Conservation (phyloP, 1,140 invertebrate genomes). For the Gryllus bimaculatus region DNA sequence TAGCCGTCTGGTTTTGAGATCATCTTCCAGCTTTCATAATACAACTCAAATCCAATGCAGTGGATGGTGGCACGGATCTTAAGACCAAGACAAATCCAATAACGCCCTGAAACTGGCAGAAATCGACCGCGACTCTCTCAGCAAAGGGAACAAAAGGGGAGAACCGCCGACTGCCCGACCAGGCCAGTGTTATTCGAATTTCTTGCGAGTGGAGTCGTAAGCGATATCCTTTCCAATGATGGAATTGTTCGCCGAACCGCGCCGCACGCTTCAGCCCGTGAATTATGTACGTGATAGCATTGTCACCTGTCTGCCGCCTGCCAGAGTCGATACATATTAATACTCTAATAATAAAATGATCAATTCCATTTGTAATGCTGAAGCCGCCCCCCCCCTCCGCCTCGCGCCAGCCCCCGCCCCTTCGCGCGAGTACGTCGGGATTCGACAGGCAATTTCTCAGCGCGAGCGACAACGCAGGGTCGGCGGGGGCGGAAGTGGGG, state of each 20-base stretch:
- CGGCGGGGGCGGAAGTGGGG: background rate
- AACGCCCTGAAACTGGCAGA: no score
- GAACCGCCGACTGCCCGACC: no score
- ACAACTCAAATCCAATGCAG: no score
- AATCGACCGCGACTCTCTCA: no score
- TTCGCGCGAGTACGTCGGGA: background rate
- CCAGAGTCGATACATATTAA: background rate
- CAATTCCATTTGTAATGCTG: background rate
- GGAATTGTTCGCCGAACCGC: background rate
- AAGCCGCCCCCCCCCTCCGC: background rate
- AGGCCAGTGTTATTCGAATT: background rate
- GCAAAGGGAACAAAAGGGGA: no score
- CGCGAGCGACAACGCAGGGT: background rate
- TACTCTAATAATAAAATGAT: slow-evolving; percentile 6
- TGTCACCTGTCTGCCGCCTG: background rate
- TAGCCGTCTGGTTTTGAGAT: no score
- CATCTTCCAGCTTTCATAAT: no score
- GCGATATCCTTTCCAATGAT: background rate
- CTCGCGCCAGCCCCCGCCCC: no score
- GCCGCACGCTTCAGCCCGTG: background rate
- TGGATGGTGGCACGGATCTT: no score
- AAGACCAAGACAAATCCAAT: no score
- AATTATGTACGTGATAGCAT: background rate
- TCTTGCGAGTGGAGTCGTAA: background rate
- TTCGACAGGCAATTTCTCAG: background rate